Conservation (phyloP, 2,113 vertebrate genomes). For the Halichoerus grypus region DNA sequence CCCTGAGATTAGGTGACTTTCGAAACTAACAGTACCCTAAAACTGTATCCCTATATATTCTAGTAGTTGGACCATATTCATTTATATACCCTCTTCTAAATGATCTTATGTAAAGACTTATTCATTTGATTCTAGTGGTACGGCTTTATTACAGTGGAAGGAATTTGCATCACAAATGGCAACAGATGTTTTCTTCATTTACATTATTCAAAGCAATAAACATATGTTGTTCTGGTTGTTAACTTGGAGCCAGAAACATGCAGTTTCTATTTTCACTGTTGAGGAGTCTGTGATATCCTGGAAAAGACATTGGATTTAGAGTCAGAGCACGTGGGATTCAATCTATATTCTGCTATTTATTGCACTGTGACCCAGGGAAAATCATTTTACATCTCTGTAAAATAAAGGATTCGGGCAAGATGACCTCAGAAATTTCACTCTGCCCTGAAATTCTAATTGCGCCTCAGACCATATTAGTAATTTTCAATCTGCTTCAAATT, state of each 20-base stretch:
- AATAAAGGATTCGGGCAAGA: slow-evolving; percentile 17
- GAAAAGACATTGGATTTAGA: slow-evolving; percentile 30
- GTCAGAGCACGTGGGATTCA: not conserved
- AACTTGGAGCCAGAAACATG: not conserved
- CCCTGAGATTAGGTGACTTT: not conserved
- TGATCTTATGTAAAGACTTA: not conserved
- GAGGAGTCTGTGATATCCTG: not conserved
- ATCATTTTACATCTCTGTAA: slow-evolving; percentile 17
- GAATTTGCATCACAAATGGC: slow-evolving; percentile 46
- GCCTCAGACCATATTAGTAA: not conserved
- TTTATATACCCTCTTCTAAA: not conserved
- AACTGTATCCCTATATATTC: not conserved
- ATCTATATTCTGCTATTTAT: slow-evolving; percentile 39
- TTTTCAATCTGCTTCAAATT: slow-evolving; percentile 43
- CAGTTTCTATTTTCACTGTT: not conserved
- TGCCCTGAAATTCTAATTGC: slow-evolving; percentile 31
- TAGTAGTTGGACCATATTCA: not conserved
- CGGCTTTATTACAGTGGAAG: not conserved
- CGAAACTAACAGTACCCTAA: not conserved
- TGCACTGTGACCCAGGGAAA: not conserved
- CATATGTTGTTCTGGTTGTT: not conserved
- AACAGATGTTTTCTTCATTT: slow-evolving; percentile 11
- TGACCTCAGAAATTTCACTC: slow-evolving; percentile 26
- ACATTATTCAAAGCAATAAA: not conserved
- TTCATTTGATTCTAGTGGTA: not conserved